Conservation (phyloP, 2,888 invertebrate genomes). For the Rotaria macrura region DNA sequence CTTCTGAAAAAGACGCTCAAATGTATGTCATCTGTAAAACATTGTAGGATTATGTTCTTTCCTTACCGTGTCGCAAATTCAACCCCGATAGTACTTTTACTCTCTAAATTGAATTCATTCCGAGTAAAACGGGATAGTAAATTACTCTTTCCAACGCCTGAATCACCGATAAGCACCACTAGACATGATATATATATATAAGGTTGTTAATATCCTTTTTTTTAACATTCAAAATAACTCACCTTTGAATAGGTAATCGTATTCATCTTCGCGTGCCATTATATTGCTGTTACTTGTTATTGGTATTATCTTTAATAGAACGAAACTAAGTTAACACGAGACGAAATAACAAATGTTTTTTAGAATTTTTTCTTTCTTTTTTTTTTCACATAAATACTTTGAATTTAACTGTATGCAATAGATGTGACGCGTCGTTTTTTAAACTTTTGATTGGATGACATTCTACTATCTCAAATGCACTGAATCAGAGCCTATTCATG, state of each 20-base stretch:
- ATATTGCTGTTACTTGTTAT: background rate
- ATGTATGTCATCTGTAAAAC: too few relatives aligned
- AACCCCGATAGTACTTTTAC: slow-evolving; percentile 98
- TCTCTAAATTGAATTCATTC: slow-evolving; percentile 99
- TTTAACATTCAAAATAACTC: background rate
- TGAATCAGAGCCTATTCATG: too few relatives aligned
- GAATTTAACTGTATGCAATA: too few relatives aligned
- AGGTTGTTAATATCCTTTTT: background rate
- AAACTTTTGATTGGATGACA: too few relatives aligned
- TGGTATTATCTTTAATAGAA: background rate
- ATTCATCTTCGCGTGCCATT: slow-evolving; percentile 72
- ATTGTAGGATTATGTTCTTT: background rate
- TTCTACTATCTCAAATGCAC: too few relatives aligned
- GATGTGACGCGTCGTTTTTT: too few relatives aligned
- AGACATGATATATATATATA: slow-evolving; percentile 51
- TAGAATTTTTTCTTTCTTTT: too few relatives aligned
- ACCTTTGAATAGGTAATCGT: slow-evolving; percentile 99
- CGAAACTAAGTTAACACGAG: background rate
- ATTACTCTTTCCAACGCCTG: slow-evolving; percentile 99
- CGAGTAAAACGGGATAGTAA: slow-evolving; percentile 95
- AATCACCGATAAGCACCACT: slow-evolving; percentile 99
- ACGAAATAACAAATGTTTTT: too few relatives aligned
- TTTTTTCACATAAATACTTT: too few relatives aligned
- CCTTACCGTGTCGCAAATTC: slow-evolving; percentile 71
- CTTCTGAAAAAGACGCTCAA: slow-evolving; percentile 5